Conservation (phyloP, 2,888 invertebrate genomes). For the Epistrophe grossulariae region DNA sequence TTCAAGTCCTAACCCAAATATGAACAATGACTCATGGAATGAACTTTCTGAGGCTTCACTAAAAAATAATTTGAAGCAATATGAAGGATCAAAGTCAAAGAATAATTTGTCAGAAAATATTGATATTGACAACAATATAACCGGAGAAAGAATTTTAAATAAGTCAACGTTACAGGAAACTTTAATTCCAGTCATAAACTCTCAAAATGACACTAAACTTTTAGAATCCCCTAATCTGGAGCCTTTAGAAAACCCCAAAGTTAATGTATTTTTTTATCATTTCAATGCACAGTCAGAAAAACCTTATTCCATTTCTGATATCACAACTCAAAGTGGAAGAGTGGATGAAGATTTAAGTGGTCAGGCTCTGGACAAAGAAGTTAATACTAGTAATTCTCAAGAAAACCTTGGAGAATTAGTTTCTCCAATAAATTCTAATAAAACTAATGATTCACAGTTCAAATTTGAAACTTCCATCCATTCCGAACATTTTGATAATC, state of each 20-base stretch:
- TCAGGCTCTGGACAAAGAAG: background rate
- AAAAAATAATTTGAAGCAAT: background rate
- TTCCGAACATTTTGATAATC: background rate
- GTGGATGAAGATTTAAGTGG: background rate
- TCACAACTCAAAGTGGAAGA: background rate
- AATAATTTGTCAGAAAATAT: background rate
- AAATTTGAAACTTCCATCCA: background rate
- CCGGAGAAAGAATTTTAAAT: background rate
- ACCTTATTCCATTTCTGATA: background rate
- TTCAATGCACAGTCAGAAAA: background rate
- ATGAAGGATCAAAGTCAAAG: background rate
- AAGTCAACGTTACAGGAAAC: background rate
- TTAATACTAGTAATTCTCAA: background rate
- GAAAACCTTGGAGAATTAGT: background rate
- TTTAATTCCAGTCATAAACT: background rate
- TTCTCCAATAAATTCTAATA: background rate
- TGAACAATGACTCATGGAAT: background rate
- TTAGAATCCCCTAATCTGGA: background rate
- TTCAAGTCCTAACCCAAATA: background rate
- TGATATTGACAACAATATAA: background rate
- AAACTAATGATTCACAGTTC: background rate
- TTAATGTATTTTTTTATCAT: too few species aligned
- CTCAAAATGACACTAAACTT: background rate
- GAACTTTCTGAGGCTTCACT: too few species aligned
- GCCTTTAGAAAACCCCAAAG: background rate